Evolutionary conservation across 1,140 invertebrate species (phyloP).

Genomic region (Lepidotrigona ventralis): DNA sequence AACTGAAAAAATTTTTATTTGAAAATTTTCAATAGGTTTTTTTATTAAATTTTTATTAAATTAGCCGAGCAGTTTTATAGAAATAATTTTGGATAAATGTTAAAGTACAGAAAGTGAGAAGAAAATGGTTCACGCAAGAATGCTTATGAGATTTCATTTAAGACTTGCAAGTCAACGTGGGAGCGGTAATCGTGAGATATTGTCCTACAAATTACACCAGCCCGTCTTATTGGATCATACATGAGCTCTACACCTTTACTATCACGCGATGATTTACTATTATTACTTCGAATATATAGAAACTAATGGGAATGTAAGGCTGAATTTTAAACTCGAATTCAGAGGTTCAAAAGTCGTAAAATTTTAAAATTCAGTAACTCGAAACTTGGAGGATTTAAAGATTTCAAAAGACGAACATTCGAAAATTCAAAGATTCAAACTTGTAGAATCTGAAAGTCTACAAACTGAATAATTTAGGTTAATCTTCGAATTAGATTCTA

Average conservation of each 20-base stretch:
- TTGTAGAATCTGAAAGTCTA: too few relatives aligned
- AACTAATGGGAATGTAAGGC: too few relatives aligned
- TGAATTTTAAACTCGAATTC: neutral
- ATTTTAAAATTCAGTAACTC: too few relatives aligned
- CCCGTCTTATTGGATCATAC: slow-evolving; percentile 3
- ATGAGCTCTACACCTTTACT: neutral
- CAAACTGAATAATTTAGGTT: too few relatives aligned
- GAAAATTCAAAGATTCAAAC: too few relatives aligned
- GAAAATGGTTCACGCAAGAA: neutral
- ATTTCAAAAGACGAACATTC: too few relatives aligned
- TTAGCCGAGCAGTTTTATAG: neutral
- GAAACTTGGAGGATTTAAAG: too few relatives aligned
- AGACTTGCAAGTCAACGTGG: slow-evolving; percentile 33
- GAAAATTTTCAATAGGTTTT: accelerated
- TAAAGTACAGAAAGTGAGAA: neutral
- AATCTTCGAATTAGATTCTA: neutral
- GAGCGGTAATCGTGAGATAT: slow-evolving; percentile 39
- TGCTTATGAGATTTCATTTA: slow-evolving; percentile 25
- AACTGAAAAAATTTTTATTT: neutral
- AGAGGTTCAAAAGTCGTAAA: neutral
- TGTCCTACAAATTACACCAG: slow-evolving; percentile 42
- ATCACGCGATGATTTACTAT: neutral
- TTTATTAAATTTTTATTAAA: too few relatives aligned
- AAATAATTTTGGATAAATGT: neutral
- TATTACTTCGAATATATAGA: too few relatives aligned